phyloP scores from a whole-genome alignment of 2,888 invertebrate species.

The Euplexia lucipara region DNA sequence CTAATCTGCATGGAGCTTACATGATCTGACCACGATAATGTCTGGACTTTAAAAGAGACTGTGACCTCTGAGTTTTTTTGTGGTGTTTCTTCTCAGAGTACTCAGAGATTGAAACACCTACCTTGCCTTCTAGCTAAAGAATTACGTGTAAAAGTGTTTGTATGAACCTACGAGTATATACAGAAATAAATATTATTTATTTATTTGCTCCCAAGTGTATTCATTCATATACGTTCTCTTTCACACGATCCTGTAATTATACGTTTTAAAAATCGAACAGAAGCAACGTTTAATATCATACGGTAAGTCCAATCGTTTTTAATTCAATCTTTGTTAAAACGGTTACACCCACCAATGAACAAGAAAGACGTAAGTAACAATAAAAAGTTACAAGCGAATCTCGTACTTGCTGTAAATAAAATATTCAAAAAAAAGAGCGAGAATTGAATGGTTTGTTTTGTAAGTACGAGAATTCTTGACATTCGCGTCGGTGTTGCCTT shows the following conservation, averaged over 20 bases:
- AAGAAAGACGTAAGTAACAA: constrained; percentile 59
- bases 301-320: constrained; percentile 60
- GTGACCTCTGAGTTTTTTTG: too few relatives aligned
- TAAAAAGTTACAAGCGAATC: constrained; percentile 56
- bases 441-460: constrained; percentile 70
- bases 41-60: too few relatives aligned
- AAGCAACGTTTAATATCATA: constrained; percentile 60
- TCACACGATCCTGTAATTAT: constrained; percentile 55
- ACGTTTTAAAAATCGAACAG: constrained; percentile 52
- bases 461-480: constrained; percentile 71
- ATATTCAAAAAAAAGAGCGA: constrained; percentile 65
- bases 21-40: too few relatives aligned
- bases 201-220: background rate
- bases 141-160: too few relatives aligned
- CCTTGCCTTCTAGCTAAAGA: too few relatives aligned
- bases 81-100: too few relatives aligned
- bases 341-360: constrained; percentile 66
- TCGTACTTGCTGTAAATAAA: constrained; percentile 55
- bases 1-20: too few relatives aligned
- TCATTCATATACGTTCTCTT: constrained; percentile 26
- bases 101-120: too few relatives aligned
- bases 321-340: constrained; percentile 71
- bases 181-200: too few relatives aligned
- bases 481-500: constrained; percentile 62
- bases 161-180: too few relatives aligned